These are phyloP conservation scores for Scolanthus callimorphus DNA, from an alignment of 92 coral and sea anemone genomes.

Conservation along the genomic window DNA sequence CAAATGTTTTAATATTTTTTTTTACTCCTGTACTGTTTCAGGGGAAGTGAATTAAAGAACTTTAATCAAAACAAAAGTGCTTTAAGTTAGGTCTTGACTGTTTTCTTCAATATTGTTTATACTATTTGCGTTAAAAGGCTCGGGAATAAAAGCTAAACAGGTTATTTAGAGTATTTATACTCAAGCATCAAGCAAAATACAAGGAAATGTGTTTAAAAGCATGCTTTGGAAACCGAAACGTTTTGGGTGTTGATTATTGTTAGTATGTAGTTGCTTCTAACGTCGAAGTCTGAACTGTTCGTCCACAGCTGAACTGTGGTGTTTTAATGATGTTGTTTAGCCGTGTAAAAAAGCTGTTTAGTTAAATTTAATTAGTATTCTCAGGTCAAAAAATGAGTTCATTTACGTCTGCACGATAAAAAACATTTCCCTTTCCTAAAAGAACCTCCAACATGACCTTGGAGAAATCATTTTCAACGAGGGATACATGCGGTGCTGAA, in stretches of 20 bases:
- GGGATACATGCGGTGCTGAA: background rate
- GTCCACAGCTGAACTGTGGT: too few species aligned
- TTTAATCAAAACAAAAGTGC: conserved; percentile 26
- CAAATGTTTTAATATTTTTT: conserved; percentile 30
- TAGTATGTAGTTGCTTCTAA: too few species aligned
- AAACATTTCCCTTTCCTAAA: background rate
- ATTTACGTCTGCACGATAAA: background rate
- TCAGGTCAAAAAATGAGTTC: background rate
- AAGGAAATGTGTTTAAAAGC: too few species aligned
- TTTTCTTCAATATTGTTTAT: background rate
- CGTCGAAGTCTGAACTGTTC: too few species aligned
- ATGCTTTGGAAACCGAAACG: too few species aligned
- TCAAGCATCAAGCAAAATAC: too few species aligned
- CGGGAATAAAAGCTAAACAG: background rate
- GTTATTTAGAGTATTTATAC: background rate
- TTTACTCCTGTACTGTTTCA: conserved; percentile 23
- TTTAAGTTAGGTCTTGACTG: conserved; percentile 26
- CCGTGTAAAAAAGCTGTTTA: background rate
- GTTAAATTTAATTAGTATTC: background rate
- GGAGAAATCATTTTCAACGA: background rate
- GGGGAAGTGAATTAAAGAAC: conserved; percentile 61
- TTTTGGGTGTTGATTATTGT: too few species aligned
- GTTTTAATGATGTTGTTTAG: too few species aligned
- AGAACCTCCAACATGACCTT: background rate
- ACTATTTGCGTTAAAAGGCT: background rate